Evolutionary conservation across 2,888 invertebrate genomes (phyloP).

Genomic region (Prosapia bicincta): DNA sequence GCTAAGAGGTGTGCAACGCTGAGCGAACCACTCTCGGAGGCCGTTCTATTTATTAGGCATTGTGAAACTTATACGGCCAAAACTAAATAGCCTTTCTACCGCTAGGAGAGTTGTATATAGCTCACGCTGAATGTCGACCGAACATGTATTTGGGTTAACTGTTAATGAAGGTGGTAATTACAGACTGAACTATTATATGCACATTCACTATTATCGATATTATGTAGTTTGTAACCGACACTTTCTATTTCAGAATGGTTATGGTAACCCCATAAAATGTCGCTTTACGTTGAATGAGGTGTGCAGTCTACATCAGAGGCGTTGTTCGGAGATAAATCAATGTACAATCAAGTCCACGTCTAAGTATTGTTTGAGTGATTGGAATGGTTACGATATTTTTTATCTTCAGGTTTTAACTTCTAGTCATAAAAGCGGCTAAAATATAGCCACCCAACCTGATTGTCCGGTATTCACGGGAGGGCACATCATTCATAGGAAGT

Average conservation of each 20-base stretch:
- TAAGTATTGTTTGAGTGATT: neutral
- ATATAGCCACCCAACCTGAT: too few species aligned
- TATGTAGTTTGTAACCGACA: neutral
- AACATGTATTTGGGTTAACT: neutral
- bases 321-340: neutral
- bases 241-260: neutral
- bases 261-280: neutral
- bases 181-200: neutral
- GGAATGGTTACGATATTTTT: too few species aligned
- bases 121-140: neutral
- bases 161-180: neutral
- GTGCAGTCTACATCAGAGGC: neutral
- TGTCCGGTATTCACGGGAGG: too few species aligned
- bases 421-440: too few species aligned
- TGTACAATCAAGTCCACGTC: neutral
- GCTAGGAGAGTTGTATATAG: too few species aligned
- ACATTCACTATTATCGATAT: neutral
- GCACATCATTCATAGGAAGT: too few species aligned
- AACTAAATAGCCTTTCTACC: too few species aligned
- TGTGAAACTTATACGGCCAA: too few species aligned
- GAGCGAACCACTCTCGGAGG: too few species aligned
- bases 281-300: neutral
- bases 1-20: neutral
- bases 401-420: too few species aligned
- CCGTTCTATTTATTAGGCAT: too few species aligned